Base-by-base conservation (phyloP, 2,888 invertebrate species). In the Thalpophila matura region DNA sequence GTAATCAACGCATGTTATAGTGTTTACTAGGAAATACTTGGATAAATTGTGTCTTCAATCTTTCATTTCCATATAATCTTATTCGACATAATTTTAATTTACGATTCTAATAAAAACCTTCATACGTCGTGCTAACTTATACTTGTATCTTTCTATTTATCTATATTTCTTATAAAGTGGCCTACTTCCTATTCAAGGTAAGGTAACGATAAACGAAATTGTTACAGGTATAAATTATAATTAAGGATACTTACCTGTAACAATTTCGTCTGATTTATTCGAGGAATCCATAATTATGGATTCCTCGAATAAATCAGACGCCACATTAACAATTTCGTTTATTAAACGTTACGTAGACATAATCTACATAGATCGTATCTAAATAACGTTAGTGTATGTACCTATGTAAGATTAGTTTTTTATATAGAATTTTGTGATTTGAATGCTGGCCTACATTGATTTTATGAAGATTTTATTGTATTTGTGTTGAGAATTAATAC, bases 231-330 rank as follows among this genome's bases (percentile, higher is more conserved):
- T 43, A n/a, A n/a, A n/a, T n/a, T n/a, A n/a, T n/a, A n/a, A n/a
- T n/a, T n/a, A n/a, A n/a, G n/a, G n/a, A n/a, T n/a, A n/a, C n/a
- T n/a, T n/a, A n/a, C n/a, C n/a, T n/a, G n/a, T n/a, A n/a, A n/a
- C n/a, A n/a, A n/a, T n/a, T n/a, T n/a, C n/a, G n/a, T n/a, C n/a
- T n/a, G n/a, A n/a, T n/a, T n/a, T n/a, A n/a, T n/a, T n/a, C n/a
- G n/a, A n/a, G n/a, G n/a, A n/a, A n/a, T n/a, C n/a, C n/a, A n/a
- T n/a, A 29, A 62, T 71, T 72, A 50, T 14, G 40, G 4, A 71
- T 40, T 54, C 47, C 33, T 40, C 38, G 43, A 43, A 63, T 49
- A 56, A 50, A 51, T 56, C 42, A 27, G 37, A 43, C 22, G 46
- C 37, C 26, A 37, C 42, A 42, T 43, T 51, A 55, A 18, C 16